A percentile compares a stretch with the other conserved stretches of the same genome.
These are phyloP conservation scores for Harlomillsia oculata DNA, from an alignment of 1,140 invertebrate genomes.

Conservation along the genomic window DNA sequence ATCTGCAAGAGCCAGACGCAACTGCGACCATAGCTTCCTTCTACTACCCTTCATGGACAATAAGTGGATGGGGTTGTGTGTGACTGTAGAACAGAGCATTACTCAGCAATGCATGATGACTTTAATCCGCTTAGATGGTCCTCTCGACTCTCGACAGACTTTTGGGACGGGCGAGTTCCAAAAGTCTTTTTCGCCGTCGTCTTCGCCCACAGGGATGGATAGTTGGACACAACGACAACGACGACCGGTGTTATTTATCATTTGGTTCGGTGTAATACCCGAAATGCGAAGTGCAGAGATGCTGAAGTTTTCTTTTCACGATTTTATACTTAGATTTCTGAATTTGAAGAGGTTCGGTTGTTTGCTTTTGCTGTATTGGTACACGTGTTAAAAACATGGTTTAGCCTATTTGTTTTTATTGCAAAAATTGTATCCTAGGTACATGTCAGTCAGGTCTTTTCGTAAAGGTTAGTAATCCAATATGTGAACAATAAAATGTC, in stretches of 20 bases:
- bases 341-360: too few relatives aligned
- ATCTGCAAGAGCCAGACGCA: slow-evolving; percentile 19
- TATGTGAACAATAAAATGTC: too few relatives aligned
- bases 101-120: slow-evolving; percentile 32
- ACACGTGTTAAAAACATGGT: too few relatives aligned
- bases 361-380: too few relatives aligned
- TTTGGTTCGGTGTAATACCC: neutral
- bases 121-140: slow-evolving; percentile 34
- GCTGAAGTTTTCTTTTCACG: too few relatives aligned
- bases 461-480: too few relatives aligned
- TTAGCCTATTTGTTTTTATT: too few relatives aligned
- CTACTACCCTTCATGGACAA: neutral
- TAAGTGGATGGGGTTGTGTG: neutral
- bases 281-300: neutral
- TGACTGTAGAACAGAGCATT: slow-evolving; percentile 18
- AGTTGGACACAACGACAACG: neutral
- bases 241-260: neutral
- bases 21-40: neutral
- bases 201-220: neutral
- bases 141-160: neutral
- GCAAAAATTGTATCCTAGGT: too few relatives aligned
- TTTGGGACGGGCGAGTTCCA: neutral
- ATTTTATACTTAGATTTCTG: too few relatives aligned
- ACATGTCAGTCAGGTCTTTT: too few relatives aligned
- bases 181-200: slow-evolving; percentile 3